Evolutionary conservation across 2,797 vertebrate genomes (phyloP).

Genomic region (Siniperca scherzeri): DNA sequence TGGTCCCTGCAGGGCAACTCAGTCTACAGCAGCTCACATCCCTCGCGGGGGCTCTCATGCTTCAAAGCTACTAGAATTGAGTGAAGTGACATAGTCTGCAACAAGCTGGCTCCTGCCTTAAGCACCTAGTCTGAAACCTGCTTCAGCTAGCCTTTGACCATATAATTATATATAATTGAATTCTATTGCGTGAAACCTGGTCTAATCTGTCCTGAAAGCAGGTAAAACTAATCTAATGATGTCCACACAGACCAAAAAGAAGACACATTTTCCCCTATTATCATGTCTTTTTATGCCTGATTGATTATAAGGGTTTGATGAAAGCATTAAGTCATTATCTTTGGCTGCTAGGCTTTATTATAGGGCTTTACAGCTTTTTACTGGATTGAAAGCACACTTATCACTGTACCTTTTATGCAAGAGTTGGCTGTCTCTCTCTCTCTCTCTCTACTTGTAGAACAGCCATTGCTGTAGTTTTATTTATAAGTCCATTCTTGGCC

Average conservation of each 20-base stretch:
- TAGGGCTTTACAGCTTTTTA: conserved; percentile 31
- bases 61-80: neutral
- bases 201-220: conserved; percentile 7
- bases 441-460: conserved; percentile 4
- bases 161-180: conserved; percentile 11
- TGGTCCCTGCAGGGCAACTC: neutral
- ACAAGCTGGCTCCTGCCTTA: conserved; percentile 6
- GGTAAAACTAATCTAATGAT: conserved; percentile 27
- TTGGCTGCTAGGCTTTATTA: conserved; percentile 37
- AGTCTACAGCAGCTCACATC: neutral
- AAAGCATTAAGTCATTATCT: conserved; percentile 48
- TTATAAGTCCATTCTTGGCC: conserved; percentile 26
- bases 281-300: conserved; percentile 19
- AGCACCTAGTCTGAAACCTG: conserved; percentile 7
- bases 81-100: conserved; percentile 7
- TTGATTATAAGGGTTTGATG: conserved; percentile 43
- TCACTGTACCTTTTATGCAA: conserved; percentile 45
- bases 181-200: conserved; percentile 22
- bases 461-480: conserved; percentile 28
- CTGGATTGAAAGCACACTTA: conserved; percentile 46
- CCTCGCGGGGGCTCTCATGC: neutral
- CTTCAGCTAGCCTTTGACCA: conserved; percentile 13
- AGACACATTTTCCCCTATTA: conserved; percentile 6
- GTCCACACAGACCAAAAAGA: conserved; percentile 8
- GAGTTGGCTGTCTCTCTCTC: conserved; percentile 16